Base-by-base conservation (phyloP, 2,113 vertebrate species). In the Diglossa brunneiventris region DNA sequence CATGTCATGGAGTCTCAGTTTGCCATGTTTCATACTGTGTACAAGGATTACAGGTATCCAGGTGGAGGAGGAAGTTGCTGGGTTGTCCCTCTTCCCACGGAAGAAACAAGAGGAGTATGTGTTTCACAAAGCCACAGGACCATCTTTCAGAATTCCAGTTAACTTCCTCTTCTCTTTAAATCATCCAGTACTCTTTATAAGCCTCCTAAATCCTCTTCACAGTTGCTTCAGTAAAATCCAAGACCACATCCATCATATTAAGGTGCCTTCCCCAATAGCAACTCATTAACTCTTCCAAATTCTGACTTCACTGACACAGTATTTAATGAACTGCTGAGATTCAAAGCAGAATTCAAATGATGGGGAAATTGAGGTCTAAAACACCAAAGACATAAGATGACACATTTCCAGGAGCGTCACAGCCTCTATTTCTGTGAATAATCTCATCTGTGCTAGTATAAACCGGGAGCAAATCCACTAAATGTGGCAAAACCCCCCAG, bases 311-410 rank as follows among this genome's bases (percentile, higher is more conserved):
- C 6, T 72, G 58, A n/a, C 70, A 81, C 41, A 19, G 35, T 52
- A 59, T 55, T 93, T 87, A 75, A 81, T 89, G 83, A 94, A 78
- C 68, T 84, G 69, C 31, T 82, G 52, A 82, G 42, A 91, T 87
- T 87, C 87, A 95, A 94, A 94, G 76, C 47, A 89, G 46, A 91
- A 82, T 92, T 91, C 76, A 61, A 33, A 41, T 87, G 28, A 92
- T 44, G 15, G 53, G 15, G 56, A 90, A 94, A 92, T 5, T 78
- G 77, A 92, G 69, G 61, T 94, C 80, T 94, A 74, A 90, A 94
- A 5, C 41, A 59, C 30, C 27, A 82, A 84, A 82, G 66, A 31
- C 46, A 7, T 42, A 75, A 52, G 39, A 61, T 64, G 27, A 84
- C 35, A 72, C 75, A 77, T 87, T 95, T 96, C 64, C 61, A 72